A percentile compares a stretch with the other conserved stretches of the same genome.
phyloP scores from a whole-genome alignment of 2,113 vertebrate species.

The Clarias macrocephalus region DNA sequence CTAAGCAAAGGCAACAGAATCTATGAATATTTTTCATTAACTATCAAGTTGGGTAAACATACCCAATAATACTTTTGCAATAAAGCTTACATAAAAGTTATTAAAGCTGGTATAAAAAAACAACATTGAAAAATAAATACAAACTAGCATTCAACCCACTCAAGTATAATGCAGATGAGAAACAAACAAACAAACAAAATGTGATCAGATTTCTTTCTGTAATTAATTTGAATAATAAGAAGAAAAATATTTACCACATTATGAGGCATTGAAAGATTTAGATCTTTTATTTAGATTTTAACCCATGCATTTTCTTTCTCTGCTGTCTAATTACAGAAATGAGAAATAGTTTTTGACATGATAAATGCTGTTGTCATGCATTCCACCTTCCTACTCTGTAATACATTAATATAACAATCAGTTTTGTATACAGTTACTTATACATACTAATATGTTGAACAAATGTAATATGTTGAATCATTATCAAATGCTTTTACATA shows the following conservation, averaged over 20 bases:
- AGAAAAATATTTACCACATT: no score
- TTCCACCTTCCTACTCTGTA: background rate
- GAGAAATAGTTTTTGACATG: background rate
- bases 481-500: conserved; percentile 23
- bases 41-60: background rate
- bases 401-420: conserved; percentile 5
- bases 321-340: conserved; percentile 2
- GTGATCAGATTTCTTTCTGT: background rate
- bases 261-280: background rate
- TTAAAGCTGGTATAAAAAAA: conserved; percentile 17
- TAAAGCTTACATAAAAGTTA: conserved; percentile 28
- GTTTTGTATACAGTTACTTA: background rate
- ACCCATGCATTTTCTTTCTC: conserved; percentile 3
- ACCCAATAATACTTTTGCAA: background rate
- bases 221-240: background rate
- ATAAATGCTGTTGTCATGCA: conserved; percentile 3
- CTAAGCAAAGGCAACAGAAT: background rate
- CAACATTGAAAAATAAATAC: background rate
- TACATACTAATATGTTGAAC: background rate
- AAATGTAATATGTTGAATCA: conserved; percentile 1
- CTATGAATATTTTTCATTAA: background rate
- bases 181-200: background rate
- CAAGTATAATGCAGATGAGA: background rate
- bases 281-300: conserved; percentile 6
- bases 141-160: conserved; percentile 16